These are phyloP conservation scores for Protobothrops mucrosquamatus DNA, from an alignment of 2,113 vertebrate species.

Conservation along the genomic window DNA sequence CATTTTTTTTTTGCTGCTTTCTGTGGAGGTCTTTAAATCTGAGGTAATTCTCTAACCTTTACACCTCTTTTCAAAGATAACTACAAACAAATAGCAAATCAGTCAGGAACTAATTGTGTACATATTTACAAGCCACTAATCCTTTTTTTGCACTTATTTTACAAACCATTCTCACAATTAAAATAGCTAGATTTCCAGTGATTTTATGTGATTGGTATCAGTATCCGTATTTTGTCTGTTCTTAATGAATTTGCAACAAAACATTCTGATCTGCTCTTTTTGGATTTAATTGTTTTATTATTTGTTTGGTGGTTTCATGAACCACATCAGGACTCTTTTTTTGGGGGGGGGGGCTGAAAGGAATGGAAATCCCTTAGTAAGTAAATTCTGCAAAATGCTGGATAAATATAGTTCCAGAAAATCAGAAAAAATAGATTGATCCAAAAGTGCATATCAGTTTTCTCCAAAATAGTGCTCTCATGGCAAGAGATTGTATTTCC, in stretches of 20 bases:
- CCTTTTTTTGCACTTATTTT: slow-evolving; percentile 17
- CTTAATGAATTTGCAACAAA: neutral
- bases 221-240: neutral
- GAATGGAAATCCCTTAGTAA: neutral
- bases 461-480: neutral
- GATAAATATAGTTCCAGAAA: neutral
- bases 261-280: neutral
- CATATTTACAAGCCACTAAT: slow-evolving; percentile 22
- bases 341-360: neutral
- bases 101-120: slow-evolving; percentile 30
- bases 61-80: slow-evolving; percentile 37
- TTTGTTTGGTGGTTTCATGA: neutral
- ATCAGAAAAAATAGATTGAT: neutral
- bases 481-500: neutral
- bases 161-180: neutral
- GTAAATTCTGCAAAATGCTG: neutral
- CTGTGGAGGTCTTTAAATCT: slow-evolving; percentile 80
- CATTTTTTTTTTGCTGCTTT: slow-evolving; percentile 69
- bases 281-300: neutral
- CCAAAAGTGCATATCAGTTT: neutral
- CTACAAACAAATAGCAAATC: slow-evolving; percentile 30
- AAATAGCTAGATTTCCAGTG: neutral
- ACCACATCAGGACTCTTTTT: too few species aligned
- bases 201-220: neutral
- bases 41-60: slow-evolving; percentile 71